phyloP scores from a whole-genome alignment of 2,113 vertebrate genomes.

The Ctenodactylus gundi region DNA sequence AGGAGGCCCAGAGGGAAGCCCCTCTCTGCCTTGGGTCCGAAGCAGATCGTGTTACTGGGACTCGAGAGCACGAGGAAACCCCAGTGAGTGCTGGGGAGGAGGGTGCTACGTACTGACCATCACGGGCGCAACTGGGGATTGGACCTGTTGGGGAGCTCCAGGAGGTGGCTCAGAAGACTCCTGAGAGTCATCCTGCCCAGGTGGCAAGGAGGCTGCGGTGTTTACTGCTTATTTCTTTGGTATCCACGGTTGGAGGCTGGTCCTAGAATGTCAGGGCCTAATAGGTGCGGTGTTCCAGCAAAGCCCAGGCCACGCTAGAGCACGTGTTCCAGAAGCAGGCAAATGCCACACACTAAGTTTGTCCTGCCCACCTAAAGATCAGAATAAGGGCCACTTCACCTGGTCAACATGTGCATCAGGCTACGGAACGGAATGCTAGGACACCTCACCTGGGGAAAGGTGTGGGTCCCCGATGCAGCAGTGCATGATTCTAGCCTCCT shows the following conservation, averaged over 20 bases:
- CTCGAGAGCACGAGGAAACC: not conserved
- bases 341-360: accelerated
- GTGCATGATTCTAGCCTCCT: not conserved
- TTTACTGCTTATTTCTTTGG: not conserved
- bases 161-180: not conserved
- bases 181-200: not conserved
- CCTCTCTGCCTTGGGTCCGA: not conserved
- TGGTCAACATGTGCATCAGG: not conserved
- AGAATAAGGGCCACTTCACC: not conserved
- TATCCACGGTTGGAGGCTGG: too few species aligned
- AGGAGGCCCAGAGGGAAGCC: not conserved
- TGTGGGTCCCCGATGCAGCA: accelerated
- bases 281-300: accelerated
- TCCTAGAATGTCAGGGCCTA: not conserved
- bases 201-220: not conserved
- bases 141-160: not conserved
- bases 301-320: not conserved
- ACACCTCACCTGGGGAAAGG: not conserved
- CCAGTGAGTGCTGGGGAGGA: not conserved
- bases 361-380: not conserved
- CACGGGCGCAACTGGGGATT: too few species aligned
- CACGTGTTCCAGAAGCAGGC: accelerated
- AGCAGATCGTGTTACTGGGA: not conserved
- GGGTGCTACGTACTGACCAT: not conserved
- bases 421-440: not conserved